Evolutionary conservation across 2,888 invertebrate genomes (phyloP), one percentile per base, ranked within the genome.

Genomic region (Sinodicranocentrus sp.): DNA sequence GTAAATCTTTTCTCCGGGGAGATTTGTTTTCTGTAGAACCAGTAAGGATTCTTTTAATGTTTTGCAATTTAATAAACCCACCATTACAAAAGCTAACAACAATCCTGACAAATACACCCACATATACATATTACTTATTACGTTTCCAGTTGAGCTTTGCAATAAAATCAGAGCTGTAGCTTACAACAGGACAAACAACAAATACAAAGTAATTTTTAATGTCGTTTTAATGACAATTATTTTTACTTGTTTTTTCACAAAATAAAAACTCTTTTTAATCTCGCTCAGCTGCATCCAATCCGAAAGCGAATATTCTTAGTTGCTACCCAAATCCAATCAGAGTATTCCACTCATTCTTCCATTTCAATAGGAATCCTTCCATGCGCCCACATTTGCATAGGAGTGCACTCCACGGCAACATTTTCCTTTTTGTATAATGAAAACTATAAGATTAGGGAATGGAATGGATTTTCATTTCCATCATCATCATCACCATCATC

Each of bases 381-480:
- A 39, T 39, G 13, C 39, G 48, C 15, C 13, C 48, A 48, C 15
- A 48, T 25, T 57, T 23, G 19, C 25, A 13, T 57, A 52, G 52
- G 6, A 39, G 21, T 23, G 21, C 57, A 21, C 5, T 57, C 21
- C 52, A 52, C 3, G n/a, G n/a, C n/a, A 52, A 52, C 48, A 48
- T 48, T 48, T 28, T 61, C 48, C 33, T 57, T 80, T 72, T 72
- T 72, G 48, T 78, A 70, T 78, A 80, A 80, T 54, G 43, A 72
- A 77, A 71, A 15, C 28, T 21, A 0, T 43, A 26, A 59, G 21
- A 23, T 25, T 25, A 73, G 48, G 71, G 65, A 77, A 78, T 77
- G 72, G 72, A 83, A 78, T 59, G 68, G n/a, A 59, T 70, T 26
- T 39, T 15, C 65, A 72, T 73, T 83, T 54, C 33, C 52, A 76